Base-by-base conservation (phyloP, 1,140 invertebrate species). In the Saxidomus purpurata region DNA sequence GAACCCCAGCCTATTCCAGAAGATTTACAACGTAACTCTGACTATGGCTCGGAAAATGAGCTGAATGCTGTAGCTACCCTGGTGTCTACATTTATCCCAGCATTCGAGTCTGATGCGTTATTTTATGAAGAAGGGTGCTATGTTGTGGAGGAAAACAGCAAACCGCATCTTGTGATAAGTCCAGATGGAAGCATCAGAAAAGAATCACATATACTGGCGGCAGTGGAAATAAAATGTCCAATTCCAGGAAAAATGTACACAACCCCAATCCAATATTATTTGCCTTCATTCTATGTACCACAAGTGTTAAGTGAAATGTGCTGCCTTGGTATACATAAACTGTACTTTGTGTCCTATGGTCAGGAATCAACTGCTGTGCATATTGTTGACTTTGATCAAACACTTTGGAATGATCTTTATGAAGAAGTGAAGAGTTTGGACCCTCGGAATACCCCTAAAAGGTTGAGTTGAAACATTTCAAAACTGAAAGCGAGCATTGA, bases 51-150 rank as follows among this genome's bases (percentile, higher is more conserved):
- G 13, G 25, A 49, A 22, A 77, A 77, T 77, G 36, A 77, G n/a
- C 47, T 77, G 47, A 77, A 77, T 43, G 74, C 74, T 77, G 74
- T 43, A 9, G 36, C 74, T 19, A 43, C 74, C 2, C 9, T 77
- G 38, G 74, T 77, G 15, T 77, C 74, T 43, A 77, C 36, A 25
- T 31, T 77, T 77, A 6, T 77, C 36, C 43, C 74, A 47, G 74
- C 43, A 43, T 77, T 77, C n/a, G 15, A 43, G 1, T 19, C 36
- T 3, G 74, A n/a, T 40, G 71, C 31, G 6, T 34, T 40, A 15
- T 76, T 36, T 36, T 13, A 36, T 36, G 71, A 76, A 76, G 71
- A 76, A 36, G 71, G 71, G 28, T 76, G 71, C 34, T 76, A 76
- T 36, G 34, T 40, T 17, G 9, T 40, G 8, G 38, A 76, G 34